Conservation (phyloP, 2,888 invertebrate species). For the Lamellibrachia satsuma region DNA sequence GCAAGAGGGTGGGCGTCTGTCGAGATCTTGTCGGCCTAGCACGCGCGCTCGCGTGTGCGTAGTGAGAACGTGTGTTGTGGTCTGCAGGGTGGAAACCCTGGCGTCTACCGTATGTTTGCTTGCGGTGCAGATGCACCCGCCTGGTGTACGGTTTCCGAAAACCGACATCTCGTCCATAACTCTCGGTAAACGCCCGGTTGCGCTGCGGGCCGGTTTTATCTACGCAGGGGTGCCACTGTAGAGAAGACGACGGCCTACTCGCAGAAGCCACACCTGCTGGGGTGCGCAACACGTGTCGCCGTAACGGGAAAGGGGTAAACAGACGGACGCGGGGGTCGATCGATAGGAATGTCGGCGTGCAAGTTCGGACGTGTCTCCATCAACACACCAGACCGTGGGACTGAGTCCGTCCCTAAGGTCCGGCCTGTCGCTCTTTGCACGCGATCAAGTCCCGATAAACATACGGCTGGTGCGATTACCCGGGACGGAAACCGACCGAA, state of each 20-base stretch:
- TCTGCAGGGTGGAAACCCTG: neutral
- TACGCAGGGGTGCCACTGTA: neutral
- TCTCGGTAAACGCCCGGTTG: neutral
- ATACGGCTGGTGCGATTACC: neutral
- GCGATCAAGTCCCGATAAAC: neutral
- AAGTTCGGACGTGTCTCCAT: neutral
- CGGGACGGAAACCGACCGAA: neutral
- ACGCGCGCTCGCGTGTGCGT: neutral
- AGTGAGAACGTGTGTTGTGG: neutral
- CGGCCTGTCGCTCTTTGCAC: neutral
- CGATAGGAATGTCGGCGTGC: neutral
- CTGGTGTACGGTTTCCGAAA: neutral
- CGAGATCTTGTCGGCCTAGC: neutral
- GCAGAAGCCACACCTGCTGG: neutral
- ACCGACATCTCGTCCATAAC: neutral
- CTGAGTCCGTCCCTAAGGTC: neutral
- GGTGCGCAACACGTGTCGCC: neutral
- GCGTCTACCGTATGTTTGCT: too few relatives aligned
- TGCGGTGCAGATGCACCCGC: neutral
- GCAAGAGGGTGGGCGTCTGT: neutral
- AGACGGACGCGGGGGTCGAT: neutral
- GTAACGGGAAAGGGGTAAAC: neutral
- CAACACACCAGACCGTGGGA: neutral
- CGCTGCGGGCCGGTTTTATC: neutral
- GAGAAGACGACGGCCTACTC: neutral